These are phyloP conservation scores for Agonopterix alstromeriana DNA, from an alignment of 2,888 invertebrate species.

Conservation along the genomic window DNA sequence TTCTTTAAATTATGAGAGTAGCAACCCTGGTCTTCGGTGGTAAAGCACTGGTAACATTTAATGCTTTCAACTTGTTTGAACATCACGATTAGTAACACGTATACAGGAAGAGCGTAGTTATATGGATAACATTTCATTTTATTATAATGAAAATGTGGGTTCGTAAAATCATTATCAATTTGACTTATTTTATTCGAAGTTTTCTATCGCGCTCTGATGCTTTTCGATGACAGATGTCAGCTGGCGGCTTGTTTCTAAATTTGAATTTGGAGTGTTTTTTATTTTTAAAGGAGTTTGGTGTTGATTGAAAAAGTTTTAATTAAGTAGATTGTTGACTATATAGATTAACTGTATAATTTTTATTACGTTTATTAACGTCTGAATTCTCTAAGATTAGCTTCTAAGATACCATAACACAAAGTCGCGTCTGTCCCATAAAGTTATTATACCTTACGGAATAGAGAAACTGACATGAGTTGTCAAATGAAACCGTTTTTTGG, in stretches of 20 bases:
- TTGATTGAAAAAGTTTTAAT: too few species aligned
- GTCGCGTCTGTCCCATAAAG: too few species aligned
- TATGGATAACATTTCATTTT: conserved; percentile 24
- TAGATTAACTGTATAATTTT: too few species aligned
- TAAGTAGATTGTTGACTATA: too few species aligned
- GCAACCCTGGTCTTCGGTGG: conserved; percentile 34
- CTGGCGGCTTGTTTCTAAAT: background rate
- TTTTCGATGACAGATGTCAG: background rate
- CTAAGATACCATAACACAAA: too few species aligned
- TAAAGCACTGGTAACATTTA: conserved; percentile 59
- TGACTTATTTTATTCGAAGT: background rate
- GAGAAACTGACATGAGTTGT: too few species aligned
- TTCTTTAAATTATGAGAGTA: conserved; percentile 36
- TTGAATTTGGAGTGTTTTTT: background rate
- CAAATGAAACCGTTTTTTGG: too few species aligned
- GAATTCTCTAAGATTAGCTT: too few species aligned
- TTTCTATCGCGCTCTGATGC: background rate
- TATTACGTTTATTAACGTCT: too few species aligned
- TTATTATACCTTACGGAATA: too few species aligned
- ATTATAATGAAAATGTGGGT: conserved; percentile 2
- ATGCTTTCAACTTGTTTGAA: conserved; percentile 24
- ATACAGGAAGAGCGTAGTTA: conserved; percentile 10
- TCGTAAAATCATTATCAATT: background rate
- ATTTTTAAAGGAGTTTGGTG: background rate
- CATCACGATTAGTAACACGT: conserved; percentile 21